These are phyloP conservation scores for Carassius auratus DNA, from an alignment of 2,113 vertebrate genomes.

Conservation along the genomic window DNA sequence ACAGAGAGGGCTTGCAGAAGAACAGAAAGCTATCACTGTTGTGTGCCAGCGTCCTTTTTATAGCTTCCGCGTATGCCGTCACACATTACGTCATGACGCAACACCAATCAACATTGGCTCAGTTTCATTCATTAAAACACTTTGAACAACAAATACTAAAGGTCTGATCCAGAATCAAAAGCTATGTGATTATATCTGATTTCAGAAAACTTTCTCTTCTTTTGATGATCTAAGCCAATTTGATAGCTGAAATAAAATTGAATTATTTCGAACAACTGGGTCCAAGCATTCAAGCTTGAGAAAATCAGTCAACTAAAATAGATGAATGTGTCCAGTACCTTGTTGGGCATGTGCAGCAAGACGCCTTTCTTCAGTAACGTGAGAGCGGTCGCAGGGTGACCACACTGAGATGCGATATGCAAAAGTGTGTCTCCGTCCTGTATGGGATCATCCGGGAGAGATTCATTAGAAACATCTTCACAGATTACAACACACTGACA, in stretches of 20 bases:
- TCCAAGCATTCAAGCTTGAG: neutral
- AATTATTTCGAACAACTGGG: too few species aligned
- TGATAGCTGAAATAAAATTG: too few species aligned
- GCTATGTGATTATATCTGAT: too few species aligned
- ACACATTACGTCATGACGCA: too few species aligned
- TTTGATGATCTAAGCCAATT: neutral
- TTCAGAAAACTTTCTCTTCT: too few species aligned
- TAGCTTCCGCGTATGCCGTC: too few species aligned
- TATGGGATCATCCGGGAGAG: neutral
- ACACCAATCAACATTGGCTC: too few species aligned
- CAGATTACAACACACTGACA: neutral
- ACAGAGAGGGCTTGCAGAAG: too few species aligned
- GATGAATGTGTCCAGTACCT: slow-evolving; percentile 52
- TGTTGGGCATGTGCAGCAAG: slow-evolving; percentile 70
- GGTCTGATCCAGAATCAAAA: too few species aligned
- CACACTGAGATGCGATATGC: slow-evolving; percentile 68
- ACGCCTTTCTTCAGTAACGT: slow-evolving; percentile 67
- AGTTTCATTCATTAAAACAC: too few species aligned
- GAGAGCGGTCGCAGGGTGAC: slow-evolving; percentile 65
- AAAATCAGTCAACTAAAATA: neutral
- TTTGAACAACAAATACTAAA: neutral
- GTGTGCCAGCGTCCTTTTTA: too few species aligned
- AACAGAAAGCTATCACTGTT: too few species aligned
- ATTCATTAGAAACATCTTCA: neutral
- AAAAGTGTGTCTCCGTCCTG: slow-evolving; percentile 70